A percentile compares a stretch with the other conserved stretches of the same genome.
Conservation (phyloP, 1,140 invertebrate species). For the Penaeus japonicus region DNA sequence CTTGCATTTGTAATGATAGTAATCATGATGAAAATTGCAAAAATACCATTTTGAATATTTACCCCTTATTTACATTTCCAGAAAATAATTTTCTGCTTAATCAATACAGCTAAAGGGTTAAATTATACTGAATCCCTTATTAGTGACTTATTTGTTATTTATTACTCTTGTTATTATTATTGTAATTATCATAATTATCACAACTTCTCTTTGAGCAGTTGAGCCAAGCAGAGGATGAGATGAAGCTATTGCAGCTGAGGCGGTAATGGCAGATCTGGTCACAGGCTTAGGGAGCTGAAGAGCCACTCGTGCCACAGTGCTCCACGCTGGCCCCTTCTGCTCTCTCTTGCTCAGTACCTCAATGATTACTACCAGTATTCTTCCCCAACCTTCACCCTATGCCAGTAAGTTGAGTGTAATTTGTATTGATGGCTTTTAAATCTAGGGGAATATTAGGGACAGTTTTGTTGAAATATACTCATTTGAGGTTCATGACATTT, state of each 20-base stretch:
- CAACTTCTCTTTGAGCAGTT: too few relatives aligned
- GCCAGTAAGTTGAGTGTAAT: not conserved
- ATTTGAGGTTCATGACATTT: not conserved
- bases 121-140: too few relatives aligned
- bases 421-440: not conserved
- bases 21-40: too few relatives aligned
- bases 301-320: slow-evolving; percentile 24
- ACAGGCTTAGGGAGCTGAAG: not conserved
- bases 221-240: not conserved
- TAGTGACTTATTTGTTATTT: too few relatives aligned
- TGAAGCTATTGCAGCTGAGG: not conserved
- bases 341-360: slow-evolving; percentile 15
- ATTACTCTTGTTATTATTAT: too few relatives aligned
- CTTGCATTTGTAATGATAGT: too few relatives aligned
- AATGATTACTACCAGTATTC: slow-evolving; percentile 6
- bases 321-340: slow-evolving; percentile 20
- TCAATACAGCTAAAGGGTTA: too few relatives aligned
- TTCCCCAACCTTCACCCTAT: not conserved
- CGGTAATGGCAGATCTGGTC: not conserved
- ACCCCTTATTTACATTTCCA: too few relatives aligned
- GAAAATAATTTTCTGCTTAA: too few relatives aligned
- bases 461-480: not conserved
- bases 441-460: not conserved
- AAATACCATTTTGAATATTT: too few relatives aligned
- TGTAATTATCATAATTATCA: too few relatives aligned